Evolutionary conservation across 1,140 invertebrate species (phyloP).

Genomic region (Aphis craccivora): DNA sequence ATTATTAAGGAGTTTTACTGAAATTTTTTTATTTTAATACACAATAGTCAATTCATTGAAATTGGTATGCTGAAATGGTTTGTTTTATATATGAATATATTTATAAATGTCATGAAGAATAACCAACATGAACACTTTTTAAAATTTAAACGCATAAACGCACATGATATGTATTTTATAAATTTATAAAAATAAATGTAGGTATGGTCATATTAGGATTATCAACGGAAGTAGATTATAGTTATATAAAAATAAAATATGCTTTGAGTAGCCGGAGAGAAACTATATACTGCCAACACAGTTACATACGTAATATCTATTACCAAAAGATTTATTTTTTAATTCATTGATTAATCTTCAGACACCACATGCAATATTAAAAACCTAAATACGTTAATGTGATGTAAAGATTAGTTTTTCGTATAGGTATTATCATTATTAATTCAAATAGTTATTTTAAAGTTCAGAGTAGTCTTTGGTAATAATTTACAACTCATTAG

Average conservation of each 20-base stretch:
- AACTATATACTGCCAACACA: neutral
- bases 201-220: neutral
- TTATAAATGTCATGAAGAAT: neutral
- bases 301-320: neutral
- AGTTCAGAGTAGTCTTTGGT: neutral
- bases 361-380: neutral
- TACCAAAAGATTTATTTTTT: neutral
- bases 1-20: neutral
- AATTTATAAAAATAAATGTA: neutral
- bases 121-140: neutral
- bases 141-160: neutral
- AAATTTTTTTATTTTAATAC: neutral
- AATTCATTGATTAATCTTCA: neutral
- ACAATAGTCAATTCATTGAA: neutral
- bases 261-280: neutral
- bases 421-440: neutral
- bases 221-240: neutral
- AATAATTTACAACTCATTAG: neutral
- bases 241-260: neutral
- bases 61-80: neutral
- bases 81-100: neutral
- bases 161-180: neutral
- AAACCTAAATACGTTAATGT: neutral
- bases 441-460: constrained; percentile 7
- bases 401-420: neutral